phyloP scores from a whole-genome alignment of 2,888 invertebrate species.

The Gymnocheta viridis region DNA sequence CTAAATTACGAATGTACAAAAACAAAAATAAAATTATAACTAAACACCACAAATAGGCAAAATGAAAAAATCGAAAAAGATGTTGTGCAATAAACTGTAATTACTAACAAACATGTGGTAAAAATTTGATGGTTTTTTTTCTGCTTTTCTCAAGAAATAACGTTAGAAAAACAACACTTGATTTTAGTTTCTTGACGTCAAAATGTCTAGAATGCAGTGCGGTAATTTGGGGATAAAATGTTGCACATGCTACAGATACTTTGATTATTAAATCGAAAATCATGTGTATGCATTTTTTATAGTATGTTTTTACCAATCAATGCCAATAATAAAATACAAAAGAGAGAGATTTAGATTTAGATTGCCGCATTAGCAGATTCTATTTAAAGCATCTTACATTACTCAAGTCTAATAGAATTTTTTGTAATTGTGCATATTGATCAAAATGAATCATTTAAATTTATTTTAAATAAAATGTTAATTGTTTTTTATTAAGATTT shows the following conservation, averaged over 20 bases:
- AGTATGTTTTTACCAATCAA: constrained; percentile 19
- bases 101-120: constrained; percentile 39
- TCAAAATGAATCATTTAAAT: constrained; percentile 29
- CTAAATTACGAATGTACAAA: constrained; percentile 49
- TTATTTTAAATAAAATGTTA: background rate
- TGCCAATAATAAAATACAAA: constrained; percentile 17
- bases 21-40: constrained; percentile 22
- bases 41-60: constrained; percentile 20
- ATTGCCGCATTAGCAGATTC: background rate
- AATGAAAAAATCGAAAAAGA: background rate
- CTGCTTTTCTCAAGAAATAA: constrained; percentile 18
- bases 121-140: constrained; percentile 11
- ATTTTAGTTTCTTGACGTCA: constrained; percentile 53
- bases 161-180: constrained; percentile 27
- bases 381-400: constrained; percentile 33
- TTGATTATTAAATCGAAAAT: background rate
- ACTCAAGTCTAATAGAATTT: constrained; percentile 4
- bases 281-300: background rate
- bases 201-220: constrained; percentile 50
- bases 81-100: constrained; percentile 47
- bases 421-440: constrained; percentile 12
- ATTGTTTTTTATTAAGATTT: too few species aligned
- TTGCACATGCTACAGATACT: constrained; percentile 31
- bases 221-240: constrained; percentile 44
- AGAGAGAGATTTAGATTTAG: background rate